Base-by-base conservation (phyloP, 1,140 invertebrate species). In the Lepidurus arcticus region DNA sequence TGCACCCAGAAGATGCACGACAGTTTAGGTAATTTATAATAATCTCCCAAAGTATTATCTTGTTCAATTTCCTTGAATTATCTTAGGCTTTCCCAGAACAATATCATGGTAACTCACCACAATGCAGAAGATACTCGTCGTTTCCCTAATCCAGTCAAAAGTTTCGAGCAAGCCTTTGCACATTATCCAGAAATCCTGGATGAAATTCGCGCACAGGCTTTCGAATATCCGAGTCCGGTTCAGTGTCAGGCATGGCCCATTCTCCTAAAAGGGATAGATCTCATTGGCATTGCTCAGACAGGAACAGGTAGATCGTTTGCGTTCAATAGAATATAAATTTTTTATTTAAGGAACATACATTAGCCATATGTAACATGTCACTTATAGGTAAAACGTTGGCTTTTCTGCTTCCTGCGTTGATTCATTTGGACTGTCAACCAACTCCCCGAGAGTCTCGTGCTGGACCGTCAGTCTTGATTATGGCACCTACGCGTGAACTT, bases 251-350 rank as follows among this genome's bases (percentile, higher is more conserved):
- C 92, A 0, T 97, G 95, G 95, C 95, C 95, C 16, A 87, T 96
- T 80, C 85, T 96, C 0, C 83, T 97, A 7, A 90, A 90, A 82
- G 95, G 95, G 0, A 88, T 91, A 82, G 95, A 97, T 85, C 85
- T 96, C 81, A 97, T 97, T 85, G 95, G 95, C 16, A 97, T 98
- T 79, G 95, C 96, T 0, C 95, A 97, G 86, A 95, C 94, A 42
- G 93, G 93, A 78, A 96, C 95, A 44, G 95, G 94, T 81, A 92
- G 92, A 82, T 88, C 87, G 76, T 77, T 78, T 44, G 13, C 6
- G 4, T 76, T 13, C 13, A 11, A 73, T 21, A 78, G 24, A 73
- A n/a, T 34, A 34, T 34, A 1, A 1, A 34, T 34, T 77, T 74
- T 79, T 13, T 43, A 21, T 77, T 3, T 45, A 74, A 0, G 3